These are phyloP conservation scores for Cryptocheilus praepositus DNA, from an alignment of 2,888 invertebrate species.

Conservation along the genomic window DNA sequence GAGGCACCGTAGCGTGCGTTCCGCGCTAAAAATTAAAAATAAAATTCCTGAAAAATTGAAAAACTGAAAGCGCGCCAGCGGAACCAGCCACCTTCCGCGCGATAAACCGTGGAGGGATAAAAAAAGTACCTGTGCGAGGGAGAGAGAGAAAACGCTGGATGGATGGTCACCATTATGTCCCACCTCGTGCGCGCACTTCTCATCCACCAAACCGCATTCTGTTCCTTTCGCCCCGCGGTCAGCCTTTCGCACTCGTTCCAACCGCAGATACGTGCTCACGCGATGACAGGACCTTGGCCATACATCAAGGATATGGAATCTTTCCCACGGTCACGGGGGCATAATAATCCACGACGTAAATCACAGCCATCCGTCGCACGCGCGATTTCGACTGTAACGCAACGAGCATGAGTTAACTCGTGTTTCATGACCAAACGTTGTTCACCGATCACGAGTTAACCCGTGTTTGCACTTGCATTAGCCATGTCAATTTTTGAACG, in stretches of 20 bases:
- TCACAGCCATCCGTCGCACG: too few relatives aligned
- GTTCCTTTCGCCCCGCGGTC: not conserved
- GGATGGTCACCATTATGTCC: not conserved
- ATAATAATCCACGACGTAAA: too few relatives aligned
- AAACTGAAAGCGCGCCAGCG: not conserved
- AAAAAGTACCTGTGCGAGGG: not conserved
- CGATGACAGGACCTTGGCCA: not conserved
- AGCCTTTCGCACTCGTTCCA: not conserved
- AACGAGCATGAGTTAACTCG: too few relatives aligned
- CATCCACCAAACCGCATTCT: slow-evolving; percentile 1
- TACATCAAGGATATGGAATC: not conserved
- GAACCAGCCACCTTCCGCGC: not conserved
- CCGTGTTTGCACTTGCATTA: too few relatives aligned
- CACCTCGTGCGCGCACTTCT: not conserved
- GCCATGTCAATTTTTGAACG: too few relatives aligned
- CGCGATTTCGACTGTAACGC: too few relatives aligned
- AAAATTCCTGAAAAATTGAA: slow-evolving; percentile 4
- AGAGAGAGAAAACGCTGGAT: not conserved
- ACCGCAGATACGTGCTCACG: slow-evolving; percentile 3
- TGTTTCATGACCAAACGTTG: too few relatives aligned
- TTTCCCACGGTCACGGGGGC: not conserved
- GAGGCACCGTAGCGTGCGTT: not conserved
- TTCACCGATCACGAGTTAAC: too few relatives aligned
- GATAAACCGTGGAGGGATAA: not conserved
- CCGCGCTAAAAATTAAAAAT: not conserved